Percentiles rank a stretch among this genome's conserved stretches.
Conservation (phyloP, 2,888 invertebrate species). For the Pseudococcus viburni region DNA sequence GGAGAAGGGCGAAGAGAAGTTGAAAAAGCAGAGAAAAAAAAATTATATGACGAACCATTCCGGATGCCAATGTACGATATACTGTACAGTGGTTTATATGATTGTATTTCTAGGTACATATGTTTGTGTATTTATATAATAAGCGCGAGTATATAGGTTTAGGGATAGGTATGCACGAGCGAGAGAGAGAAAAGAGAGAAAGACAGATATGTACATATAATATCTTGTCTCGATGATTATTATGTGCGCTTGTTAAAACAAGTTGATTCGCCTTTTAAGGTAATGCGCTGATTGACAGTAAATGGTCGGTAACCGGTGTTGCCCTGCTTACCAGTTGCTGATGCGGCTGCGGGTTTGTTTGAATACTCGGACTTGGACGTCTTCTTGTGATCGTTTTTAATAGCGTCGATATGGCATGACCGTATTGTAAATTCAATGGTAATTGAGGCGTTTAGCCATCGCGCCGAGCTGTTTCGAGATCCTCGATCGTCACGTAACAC, state of each 20-base stretch:
- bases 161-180: not conserved
- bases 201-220: conserved; percentile 10
- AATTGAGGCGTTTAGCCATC: conserved; percentile 9
- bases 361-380: not conserved
- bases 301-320: conserved; percentile 35
- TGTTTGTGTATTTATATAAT: not conserved
- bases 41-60: conserved; percentile 31
- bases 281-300: conserved; percentile 31
- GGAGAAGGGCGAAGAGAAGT: not conserved
- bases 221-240: conserved; percentile 15
- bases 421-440: conserved; percentile 25
- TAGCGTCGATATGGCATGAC: conserved; percentile 2
- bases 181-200: not conserved
- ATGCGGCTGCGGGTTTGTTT: not conserved
- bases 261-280: conserved; percentile 35
- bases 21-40: not conserved
- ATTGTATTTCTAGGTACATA: not conserved
- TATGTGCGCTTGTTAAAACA: conserved; percentile 35
- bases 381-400: not conserved
- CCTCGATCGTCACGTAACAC: not conserved
- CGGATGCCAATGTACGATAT: conserved; percentile 27
- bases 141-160: not conserved
- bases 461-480: not conserved
- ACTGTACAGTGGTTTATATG: not conserved
- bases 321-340: conserved; percentile 6